A percentile compares a stretch with the other conserved stretches of the same genome.
phyloP scores from a whole-genome alignment of 2,113 vertebrate species.

The Cnemophilus loriae region DNA sequence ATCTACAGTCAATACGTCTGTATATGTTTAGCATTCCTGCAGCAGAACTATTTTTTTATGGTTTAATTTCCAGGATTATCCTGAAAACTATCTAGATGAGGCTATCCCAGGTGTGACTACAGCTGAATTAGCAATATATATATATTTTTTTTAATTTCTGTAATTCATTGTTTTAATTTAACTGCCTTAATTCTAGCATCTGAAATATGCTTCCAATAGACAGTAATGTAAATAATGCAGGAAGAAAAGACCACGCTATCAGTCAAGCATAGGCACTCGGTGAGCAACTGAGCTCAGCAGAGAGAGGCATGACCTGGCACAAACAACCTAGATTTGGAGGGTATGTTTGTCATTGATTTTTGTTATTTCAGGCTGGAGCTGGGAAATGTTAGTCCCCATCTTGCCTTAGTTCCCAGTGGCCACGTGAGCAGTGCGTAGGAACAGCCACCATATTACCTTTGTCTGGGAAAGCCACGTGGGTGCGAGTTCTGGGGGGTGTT shows the following conservation, averaged over 20 bases:
- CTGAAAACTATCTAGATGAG: background rate
- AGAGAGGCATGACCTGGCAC: fast-evolving
- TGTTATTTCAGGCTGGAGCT: background rate
- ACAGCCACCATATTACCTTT: no score
- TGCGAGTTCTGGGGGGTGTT: fast-evolving
- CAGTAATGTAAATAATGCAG: background rate
- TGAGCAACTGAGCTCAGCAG: background rate
- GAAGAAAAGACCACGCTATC: background rate
- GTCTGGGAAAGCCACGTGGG: background rate
- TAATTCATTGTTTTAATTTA: background rate
- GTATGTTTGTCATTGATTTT: background rate
- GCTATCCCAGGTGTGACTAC: background rate
- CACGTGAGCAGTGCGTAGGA: background rate
- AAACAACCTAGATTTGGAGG: background rate
- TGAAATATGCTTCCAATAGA: background rate
- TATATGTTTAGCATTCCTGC: background rate
- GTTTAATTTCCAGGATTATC: background rate
- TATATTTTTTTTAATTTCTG: background rate
- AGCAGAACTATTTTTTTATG: background rate
- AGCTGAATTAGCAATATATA: background rate
- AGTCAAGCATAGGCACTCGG: background rate
- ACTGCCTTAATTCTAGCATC: background rate
- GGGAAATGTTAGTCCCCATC: background rate
- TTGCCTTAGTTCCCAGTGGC: fast-evolving
- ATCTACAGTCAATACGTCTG: background rate